Base-by-base conservation (phyloP, 2,113 vertebrate genomes). In the Meriones unguiculatus region DNA sequence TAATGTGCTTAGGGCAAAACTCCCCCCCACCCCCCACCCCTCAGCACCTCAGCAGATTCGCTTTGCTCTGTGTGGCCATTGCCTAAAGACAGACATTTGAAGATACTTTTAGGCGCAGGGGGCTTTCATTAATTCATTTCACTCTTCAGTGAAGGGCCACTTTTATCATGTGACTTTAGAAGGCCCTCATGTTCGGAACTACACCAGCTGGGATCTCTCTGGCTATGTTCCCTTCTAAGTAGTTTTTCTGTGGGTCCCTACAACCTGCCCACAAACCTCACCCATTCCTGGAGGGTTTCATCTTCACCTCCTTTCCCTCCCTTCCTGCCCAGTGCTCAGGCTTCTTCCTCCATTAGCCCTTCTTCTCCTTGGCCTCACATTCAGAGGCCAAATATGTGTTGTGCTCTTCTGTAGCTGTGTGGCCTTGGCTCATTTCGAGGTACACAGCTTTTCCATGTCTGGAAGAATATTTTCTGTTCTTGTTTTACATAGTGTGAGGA, bases 261-360 rank as follows among this genome's bases (percentile, higher is more conserved):
- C 0, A 18, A 14, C 13, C 46, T 9, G 1, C 14, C 15, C 12
- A 15, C 0, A 12, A 1, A 18, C 17, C 35, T 86, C 64, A 50
- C n/a, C n/a, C 50, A 18, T 57, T 50, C 46, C 69, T 86, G 41
- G 65, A 10, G 76, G 28, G 50, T n/a, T 32, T 88, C 54, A 5
- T 64, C 67, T 65, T 67, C 25, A 30, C 4, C 30, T 46, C 57
- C 77, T 84, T 25, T 9, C 32, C 32, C 3, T 41, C 35, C 5
- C 4, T 46, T 35, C 81, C n/a, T 65, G 12, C 54, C 70, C 59
- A 22, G 28, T 0, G 41, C 3, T 10, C 13, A 32, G 46, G 14
- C 13, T n/a, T 4, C 1, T 38, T 15, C n/a, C n/a, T 22, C 62
- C 1, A 38, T 15, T 91, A 17, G 10, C 67, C 32, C 46, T 46